phyloP scores from a whole-genome alignment of 2,888 invertebrate genomes.

The Aspidiotus destructor region DNA sequence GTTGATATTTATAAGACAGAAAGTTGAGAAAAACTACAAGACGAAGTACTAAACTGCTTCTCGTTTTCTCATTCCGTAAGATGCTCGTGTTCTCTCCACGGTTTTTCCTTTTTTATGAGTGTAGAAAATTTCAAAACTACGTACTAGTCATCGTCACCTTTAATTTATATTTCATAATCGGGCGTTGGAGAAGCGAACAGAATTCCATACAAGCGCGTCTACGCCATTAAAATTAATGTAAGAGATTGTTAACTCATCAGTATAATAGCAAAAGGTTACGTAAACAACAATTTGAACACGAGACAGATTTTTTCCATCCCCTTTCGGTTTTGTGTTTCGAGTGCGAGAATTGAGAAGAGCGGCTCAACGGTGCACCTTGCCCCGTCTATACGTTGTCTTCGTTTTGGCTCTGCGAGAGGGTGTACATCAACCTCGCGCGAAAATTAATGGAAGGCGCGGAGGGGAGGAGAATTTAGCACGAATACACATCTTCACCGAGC shows the following conservation, averaged over 20 bases:
- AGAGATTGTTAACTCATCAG: constrained; percentile 18
- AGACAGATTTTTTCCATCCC: constrained; percentile 6
- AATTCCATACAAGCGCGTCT: background rate
- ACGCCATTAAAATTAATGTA: background rate
- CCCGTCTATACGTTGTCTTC: too few relatives aligned
- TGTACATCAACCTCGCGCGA: constrained; percentile 2
- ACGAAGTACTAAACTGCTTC: background rate
- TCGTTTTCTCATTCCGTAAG: background rate
- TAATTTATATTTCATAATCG: constrained; percentile 13
- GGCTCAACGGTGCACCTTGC: background rate
- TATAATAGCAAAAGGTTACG: constrained; percentile 8
- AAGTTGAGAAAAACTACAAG: background rate
- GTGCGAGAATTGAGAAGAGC: constrained; percentile 3
- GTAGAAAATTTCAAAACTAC: background rate
- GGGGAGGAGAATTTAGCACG: constrained; percentile 3
- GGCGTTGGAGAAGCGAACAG: background rate
- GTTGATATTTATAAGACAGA: too few relatives aligned
- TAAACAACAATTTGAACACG: constrained; percentile 14
- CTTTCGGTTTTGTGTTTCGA: constrained; percentile 6
- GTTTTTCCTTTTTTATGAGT: background rate
- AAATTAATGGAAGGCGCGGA: background rate
- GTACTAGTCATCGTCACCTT: background rate
- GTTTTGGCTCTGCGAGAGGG: constrained; percentile 8
- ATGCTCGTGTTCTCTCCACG: too few relatives aligned
- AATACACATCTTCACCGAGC: constrained; percentile 27